Percentiles rank a stretch among this genome's conserved stretches.
Conservation (phyloP, 2,113 vertebrate species). For the Pseudois nayaur region DNA sequence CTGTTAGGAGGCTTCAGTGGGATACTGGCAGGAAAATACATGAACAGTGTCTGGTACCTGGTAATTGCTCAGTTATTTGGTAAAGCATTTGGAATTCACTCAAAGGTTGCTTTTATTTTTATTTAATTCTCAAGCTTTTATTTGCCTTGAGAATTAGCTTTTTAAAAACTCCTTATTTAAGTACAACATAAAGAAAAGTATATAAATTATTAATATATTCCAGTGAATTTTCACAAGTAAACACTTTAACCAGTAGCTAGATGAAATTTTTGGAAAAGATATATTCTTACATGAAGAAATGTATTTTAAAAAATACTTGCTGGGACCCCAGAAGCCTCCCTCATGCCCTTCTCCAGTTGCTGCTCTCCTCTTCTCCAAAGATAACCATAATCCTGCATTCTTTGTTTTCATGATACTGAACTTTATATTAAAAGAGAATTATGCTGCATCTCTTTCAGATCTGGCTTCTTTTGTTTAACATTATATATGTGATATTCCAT, state of each 20-base stretch:
- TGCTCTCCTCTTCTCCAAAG: neutral
- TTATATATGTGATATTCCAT: neutral
- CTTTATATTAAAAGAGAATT: neutral
- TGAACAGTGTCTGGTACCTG: neutral
- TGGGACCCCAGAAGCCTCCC: neutral
- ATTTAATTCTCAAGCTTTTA: constrained; percentile 19
- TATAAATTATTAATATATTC: neutral
- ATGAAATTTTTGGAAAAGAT: neutral
- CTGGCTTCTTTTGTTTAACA: neutral
- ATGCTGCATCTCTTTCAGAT: neutral
- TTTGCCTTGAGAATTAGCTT: neutral
- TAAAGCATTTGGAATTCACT: neutral
- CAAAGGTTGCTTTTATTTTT: neutral
- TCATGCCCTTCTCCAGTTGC: neutral
- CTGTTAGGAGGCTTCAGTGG: neutral
- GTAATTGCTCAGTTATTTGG: neutral
- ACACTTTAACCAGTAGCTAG: neutral
- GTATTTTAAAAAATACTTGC: neutral
- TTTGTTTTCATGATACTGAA: neutral
- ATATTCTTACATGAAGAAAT: neutral
- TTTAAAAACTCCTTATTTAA: neutral
- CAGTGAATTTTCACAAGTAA: neutral
- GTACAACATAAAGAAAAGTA: neutral
- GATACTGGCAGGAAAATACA: neutral
- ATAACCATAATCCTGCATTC: neutral